Evolutionary conservation across 2,797 vertebrate genomes (phyloP), one percentile per base, ranked within the genome.

Genomic region (Lagorchestes hirsutus): DNA sequence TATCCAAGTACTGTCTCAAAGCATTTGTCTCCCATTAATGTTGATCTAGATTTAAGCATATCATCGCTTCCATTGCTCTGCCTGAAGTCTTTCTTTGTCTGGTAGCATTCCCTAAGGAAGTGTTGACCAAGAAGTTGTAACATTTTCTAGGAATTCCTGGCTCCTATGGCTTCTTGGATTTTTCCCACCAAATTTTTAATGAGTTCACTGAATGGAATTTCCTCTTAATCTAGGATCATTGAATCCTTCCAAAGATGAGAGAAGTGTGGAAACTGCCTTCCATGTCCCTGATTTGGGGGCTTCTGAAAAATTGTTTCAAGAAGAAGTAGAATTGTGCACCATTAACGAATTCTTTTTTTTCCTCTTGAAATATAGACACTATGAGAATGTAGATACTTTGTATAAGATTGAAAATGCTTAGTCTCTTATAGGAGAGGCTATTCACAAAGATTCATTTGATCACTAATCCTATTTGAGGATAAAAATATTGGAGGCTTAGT

Each of bases 301-400:
- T 50, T 46, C 50, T 12, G n/a, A 87, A 87, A 46, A 57, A 28
- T 95, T 74, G n/a, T 40, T 74, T 74, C 46, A 93, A 31, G 87
- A 52, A 93, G 96, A 95, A 55, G 55, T 28, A 55, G 91, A 92
- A 93, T 95, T 96, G 92, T 62, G 95, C 92, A 94, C 55, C 90
- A 13, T 62, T 54, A 91, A 91, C 92, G 92, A 91, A 96, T 94
- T 95, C 40, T 92, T 95, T 96, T 96, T 54, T 92, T 90, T 96
- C 74, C 74, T 87, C 74, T 74, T 74, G 22, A 87, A 87, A 87
- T 87, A 82, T n/a, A 67, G 34, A 74, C 9, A 82, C 31, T 62
- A 8, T 24, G 24, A 46, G 22, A 2, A 87, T 87, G 22, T 46
- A 87, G 40, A n/a, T 1, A 87, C 22, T 82, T 82, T 46, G 22